Evolutionary conservation across 1,140 invertebrate genomes (phyloP).

Genomic region (Drosophila parvula): DNA sequence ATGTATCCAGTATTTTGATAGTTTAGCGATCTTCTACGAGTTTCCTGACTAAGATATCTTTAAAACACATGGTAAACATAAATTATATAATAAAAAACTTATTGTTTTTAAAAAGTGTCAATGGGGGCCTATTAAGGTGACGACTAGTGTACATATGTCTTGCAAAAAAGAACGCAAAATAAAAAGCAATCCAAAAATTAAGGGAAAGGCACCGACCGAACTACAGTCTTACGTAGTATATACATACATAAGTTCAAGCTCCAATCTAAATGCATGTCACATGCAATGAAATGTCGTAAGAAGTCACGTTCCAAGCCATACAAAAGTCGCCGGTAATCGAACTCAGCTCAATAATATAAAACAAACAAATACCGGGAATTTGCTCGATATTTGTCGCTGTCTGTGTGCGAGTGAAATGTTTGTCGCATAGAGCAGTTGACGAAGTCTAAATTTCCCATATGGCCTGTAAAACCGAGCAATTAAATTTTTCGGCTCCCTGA

Average conservation of each 20-base stretch:
- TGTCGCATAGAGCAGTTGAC: constrained; percentile 11
- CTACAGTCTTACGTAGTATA: constrained; percentile 4
- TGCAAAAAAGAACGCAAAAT: constrained; percentile 22
- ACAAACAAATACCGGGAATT: constrained; percentile 24
- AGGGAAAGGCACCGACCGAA: constrained; percentile 4
- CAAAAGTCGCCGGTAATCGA: constrained; percentile 71
- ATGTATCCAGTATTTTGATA: no score
- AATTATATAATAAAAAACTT: no score
- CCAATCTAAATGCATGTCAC: constrained; percentile 69
- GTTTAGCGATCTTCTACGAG: no score
- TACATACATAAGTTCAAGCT: constrained; percentile 1
- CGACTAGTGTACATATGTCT: constrained; percentile 33
- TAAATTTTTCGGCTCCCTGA: constrained; percentile 36
- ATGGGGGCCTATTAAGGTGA: background rate
- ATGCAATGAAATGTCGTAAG: constrained; percentile 55
- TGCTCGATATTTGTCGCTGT: constrained; percentile 21
- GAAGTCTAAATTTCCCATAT: constrained; percentile 63
- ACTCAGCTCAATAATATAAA: constrained; percentile 33
- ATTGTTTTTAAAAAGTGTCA: no score
- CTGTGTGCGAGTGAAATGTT: constrained; percentile 42
- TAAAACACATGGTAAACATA: no score
- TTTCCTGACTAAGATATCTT: no score
- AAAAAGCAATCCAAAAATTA: constrained; percentile 30
- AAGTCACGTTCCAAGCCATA: constrained; percentile 60
- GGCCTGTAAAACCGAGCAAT: constrained; percentile 65